Conservation (phyloP, 2,888 invertebrate species). For the Aethes cnicana region DNA sequence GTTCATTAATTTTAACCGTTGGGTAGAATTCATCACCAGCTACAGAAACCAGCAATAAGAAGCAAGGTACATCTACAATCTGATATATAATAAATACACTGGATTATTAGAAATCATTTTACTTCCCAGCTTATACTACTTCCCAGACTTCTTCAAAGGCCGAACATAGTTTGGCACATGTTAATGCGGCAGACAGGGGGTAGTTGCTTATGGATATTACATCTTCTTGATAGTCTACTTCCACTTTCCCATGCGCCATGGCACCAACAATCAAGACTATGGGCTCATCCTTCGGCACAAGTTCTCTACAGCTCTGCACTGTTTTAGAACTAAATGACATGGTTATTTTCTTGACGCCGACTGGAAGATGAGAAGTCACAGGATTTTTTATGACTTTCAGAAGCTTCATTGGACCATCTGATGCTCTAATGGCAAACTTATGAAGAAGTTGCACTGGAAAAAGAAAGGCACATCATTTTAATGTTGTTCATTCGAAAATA, state of each 20-base stretch:
- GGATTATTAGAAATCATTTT: slow-evolving; percentile 4
- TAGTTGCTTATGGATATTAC: slow-evolving; percentile 96
- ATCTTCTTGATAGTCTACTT: slow-evolving; percentile 94
- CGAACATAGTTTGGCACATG: slow-evolving; percentile 96
- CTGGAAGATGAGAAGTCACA: slow-evolving; percentile 95
- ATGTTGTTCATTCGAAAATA: no score
- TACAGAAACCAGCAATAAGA: background rate
- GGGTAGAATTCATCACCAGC: no score
- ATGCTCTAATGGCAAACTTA: slow-evolving; percentile 95
- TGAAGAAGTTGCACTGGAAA: slow-evolving; percentile 96
- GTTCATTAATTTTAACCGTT: no score
- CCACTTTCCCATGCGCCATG: slow-evolving; percentile 97
- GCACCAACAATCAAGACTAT: slow-evolving; percentile 96
- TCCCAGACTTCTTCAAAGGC: slow-evolving; percentile 98
- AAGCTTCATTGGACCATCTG: slow-evolving; percentile 93
- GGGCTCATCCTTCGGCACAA: slow-evolving; percentile 91
- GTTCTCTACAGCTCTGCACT: slow-evolving; percentile 85
- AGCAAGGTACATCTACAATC: background rate
- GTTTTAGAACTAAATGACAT: slow-evolving; percentile 94
- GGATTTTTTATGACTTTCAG: slow-evolving; percentile 99
- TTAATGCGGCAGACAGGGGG: slow-evolving; percentile 97
- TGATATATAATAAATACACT: slow-evolving; percentile 8
- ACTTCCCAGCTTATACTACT: slow-evolving; percentile 76
- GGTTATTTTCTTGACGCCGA: slow-evolving; percentile 93
- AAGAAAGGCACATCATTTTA: slow-evolving; percentile 10